A percentile compares a stretch with the other conserved stretches of the same genome.
Evolutionary conservation across 2,113 vertebrate species (phyloP).

Genomic region (Myotis lucifugus): DNA sequence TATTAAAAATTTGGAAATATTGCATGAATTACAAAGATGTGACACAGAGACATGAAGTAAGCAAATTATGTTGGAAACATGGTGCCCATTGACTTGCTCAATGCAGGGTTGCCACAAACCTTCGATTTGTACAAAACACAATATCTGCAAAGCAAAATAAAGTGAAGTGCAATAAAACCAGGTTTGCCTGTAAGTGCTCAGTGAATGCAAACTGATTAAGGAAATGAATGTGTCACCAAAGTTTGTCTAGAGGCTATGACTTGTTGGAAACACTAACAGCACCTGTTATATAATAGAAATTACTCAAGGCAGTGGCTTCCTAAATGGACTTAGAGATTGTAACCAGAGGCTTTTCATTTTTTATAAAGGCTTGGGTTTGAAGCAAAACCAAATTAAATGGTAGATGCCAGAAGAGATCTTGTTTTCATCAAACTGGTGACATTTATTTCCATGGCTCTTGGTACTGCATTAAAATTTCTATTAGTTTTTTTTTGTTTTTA

Average conservation of each 20-base stretch:
- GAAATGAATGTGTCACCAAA: neutral
- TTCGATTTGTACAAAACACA: neutral
- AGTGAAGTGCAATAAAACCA: neutral
- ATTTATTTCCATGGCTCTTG: neutral
- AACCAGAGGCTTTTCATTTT: neutral
- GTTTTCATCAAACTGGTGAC: neutral
- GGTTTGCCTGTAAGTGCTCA: neutral
- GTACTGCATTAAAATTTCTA: neutral
- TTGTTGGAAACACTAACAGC: neutral
- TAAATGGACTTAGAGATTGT: neutral
- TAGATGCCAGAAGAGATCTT: neutral
- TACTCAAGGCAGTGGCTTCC: neutral
- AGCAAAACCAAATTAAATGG: constrained; percentile 39
- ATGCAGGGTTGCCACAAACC: neutral
- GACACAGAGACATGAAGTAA: neutral
- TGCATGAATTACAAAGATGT: neutral
- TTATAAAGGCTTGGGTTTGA: constrained; percentile 24
- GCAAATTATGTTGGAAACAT: neutral
- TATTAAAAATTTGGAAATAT: neutral
- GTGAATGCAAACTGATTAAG: neutral
- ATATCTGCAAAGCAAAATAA: neutral
- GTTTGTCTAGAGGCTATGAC: neutral
- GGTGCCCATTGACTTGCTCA: no score
- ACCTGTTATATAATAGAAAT: neutral
- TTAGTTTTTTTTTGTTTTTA: neutral